Base-by-base conservation (phyloP, 2,797 vertebrate genomes). In the Prunella strophiata region DNA sequence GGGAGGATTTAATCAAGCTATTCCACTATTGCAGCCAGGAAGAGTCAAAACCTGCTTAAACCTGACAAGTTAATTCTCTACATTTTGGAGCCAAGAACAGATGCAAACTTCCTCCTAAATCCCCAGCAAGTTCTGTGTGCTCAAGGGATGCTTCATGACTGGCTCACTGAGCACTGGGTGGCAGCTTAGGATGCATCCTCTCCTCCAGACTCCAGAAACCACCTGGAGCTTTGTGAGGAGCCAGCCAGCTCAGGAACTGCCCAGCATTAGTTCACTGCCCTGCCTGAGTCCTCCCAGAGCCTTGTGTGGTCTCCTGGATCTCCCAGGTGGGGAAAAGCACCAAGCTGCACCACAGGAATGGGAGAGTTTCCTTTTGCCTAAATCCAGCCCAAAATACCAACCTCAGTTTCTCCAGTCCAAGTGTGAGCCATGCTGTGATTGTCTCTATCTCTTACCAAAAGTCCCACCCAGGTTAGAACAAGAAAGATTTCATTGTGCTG, bases 141-240 rank as follows among this genome's bases (percentile, higher is more conserved):
- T 83, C 40, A 54, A 36, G 36, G 47, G 42, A 23, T 43, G 16
- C 32, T 29, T 72, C 67, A 17, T 30, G 43, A 16, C 23, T 7
- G 2, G 13, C 43, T 21, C 43, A 8, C 1, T 0, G 2, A 67
- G n/a, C n/a, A 22, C 3, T 51, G 54, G 21, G 20, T 57, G 58
- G 25, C 48, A 40, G 13, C 11, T 29, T 48, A 27, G n/a, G 58
- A 7, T 8, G n/a, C 6, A 59, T 25, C 17, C 50, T 85, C 21
- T 63, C 26, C 29, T 65, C 51, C 40, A 42, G 19, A 20, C 32
- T 70, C 32, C 36, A 66, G 40, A 51, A 73, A 6, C n/a, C 30
- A 18, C 38, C n/a, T 8, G 17, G 21, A 65, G 25, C 51, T 87
- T 45, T 57, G n/a, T 19, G 26, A 58, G 57, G 43, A 81, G 36